Evolutionary conservation across 2,113 vertebrate species (phyloP).

Genomic region (Peromyscus maniculatus): DNA sequence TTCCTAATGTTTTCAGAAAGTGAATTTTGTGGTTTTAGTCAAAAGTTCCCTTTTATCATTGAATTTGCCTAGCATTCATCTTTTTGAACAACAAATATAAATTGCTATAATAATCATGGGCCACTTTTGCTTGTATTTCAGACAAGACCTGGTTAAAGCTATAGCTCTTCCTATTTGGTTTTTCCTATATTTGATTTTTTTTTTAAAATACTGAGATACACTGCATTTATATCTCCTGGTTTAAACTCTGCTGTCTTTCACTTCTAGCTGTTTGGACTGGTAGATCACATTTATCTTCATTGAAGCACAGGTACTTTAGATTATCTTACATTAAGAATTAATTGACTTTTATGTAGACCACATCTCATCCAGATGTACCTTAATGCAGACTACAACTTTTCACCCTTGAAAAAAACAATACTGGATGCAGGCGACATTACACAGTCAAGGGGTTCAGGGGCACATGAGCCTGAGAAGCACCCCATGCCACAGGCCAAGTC

Average conservation of each 20-base stretch:
- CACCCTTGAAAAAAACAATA: slow-evolving; percentile 33
- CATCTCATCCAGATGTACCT: slow-evolving; percentile 95
- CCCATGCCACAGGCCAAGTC: not conserved
- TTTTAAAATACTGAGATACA: slow-evolving; percentile 86
- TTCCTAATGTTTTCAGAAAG: slow-evolving; percentile 93
- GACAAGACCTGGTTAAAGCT: slow-evolving; percentile 88
- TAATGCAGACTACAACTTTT: slow-evolving; percentile 94
- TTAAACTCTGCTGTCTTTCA: slow-evolving; percentile 91
- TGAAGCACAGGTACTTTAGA: slow-evolving; percentile 91
- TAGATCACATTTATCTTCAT: slow-evolving; percentile 93
- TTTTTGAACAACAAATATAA: slow-evolving; percentile 90
- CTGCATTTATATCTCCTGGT: slow-evolving; percentile 92
- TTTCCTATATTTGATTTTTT: slow-evolving; percentile 58
- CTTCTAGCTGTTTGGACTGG: slow-evolving; percentile 93
- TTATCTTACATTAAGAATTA: slow-evolving; percentile 91
- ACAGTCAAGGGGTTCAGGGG: not conserved
- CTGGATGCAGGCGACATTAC: not conserved
- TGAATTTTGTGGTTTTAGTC: slow-evolving; percentile 92
- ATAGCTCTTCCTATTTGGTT: slow-evolving; percentile 86
- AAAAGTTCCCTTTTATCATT: slow-evolving; percentile 91
- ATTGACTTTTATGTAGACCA: slow-evolving; percentile 90
- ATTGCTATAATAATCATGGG: slow-evolving; percentile 88
- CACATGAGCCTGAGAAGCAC: not conserved
- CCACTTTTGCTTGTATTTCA: slow-evolving; percentile 90
- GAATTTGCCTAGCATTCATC: slow-evolving; percentile 91